phyloP scores from a whole-genome alignment of 2,113 vertebrate species.

The Genyomyrus donnyi region DNA sequence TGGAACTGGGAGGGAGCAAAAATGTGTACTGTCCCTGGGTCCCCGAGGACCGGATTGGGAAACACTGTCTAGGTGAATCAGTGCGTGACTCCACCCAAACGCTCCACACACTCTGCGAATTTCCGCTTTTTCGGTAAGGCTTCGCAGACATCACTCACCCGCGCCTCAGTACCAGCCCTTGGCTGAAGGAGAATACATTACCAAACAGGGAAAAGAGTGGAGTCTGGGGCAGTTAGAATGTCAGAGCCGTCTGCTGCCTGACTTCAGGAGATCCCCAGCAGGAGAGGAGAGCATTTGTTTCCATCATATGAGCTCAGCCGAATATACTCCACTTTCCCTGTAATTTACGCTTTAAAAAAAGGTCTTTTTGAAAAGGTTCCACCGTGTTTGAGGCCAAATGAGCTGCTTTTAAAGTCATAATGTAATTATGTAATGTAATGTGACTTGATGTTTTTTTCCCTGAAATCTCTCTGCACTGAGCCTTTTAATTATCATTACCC shows the following conservation, averaged over 20 bases:
- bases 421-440: conserved; percentile 4
- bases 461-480: background rate
- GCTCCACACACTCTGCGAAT: background rate
- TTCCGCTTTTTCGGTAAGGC: background rate
- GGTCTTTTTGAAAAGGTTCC: background rate
- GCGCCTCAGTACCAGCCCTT: background rate
- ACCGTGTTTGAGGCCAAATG: background rate
- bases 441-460: background rate
- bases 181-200: background rate
- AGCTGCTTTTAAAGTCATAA: conserved; percentile 6
- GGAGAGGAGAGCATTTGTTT: background rate
- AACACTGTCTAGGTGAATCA: background rate
- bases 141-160: background rate
- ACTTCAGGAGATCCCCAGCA: background rate
- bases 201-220: background rate
- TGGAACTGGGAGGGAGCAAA: background rate
- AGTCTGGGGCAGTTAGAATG: background rate
- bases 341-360: background rate
- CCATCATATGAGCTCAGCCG: background rate
- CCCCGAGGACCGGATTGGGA: background rate
- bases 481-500: background rate
- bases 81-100: background rate
- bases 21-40: background rate
- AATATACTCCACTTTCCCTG: background rate
- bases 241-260: background rate